Evolutionary conservation across 1,140 invertebrate species (phyloP).

Genomic region (Adoxophyes honmai): DNA sequence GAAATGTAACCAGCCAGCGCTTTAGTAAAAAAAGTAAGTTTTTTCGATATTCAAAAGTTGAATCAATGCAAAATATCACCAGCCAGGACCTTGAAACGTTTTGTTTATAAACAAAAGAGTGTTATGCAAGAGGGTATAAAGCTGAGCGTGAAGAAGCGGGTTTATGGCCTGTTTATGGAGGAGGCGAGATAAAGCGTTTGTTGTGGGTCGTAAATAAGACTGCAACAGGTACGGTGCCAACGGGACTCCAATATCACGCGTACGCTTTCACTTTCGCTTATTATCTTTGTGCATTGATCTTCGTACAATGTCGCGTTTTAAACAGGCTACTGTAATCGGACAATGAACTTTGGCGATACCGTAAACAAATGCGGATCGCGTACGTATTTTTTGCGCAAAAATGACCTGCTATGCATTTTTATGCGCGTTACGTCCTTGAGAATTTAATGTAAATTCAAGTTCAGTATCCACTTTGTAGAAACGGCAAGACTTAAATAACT

Average conservation of each 20-base stretch:
- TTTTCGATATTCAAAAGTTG: not conserved
- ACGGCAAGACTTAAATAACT: too few relatives aligned
- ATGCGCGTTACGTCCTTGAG: too few relatives aligned
- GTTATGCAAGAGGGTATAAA: slow-evolving; percentile 66
- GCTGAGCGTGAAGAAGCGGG: slow-evolving; percentile 57
- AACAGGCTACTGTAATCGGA: slow-evolving; percentile 10
- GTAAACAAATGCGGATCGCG: not conserved
- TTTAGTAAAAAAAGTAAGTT: too few relatives aligned
- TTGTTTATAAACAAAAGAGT: slow-evolving; percentile 26
- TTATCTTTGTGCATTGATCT: slow-evolving; percentile 55
- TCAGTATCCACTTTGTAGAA: too few relatives aligned
- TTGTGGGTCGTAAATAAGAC: slow-evolving; percentile 75
- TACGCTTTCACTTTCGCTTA: slow-evolving; percentile 59
- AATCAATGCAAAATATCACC: slow-evolving; percentile 8
- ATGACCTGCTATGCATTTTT: too few relatives aligned
- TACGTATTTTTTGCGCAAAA: too few relatives aligned
- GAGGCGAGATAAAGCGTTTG: slow-evolving; percentile 71
- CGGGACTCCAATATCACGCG: slow-evolving; percentile 64
- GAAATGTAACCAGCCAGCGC: not conserved
- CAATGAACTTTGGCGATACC: not conserved
- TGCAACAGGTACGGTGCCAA: slow-evolving; percentile 72
- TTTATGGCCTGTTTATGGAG: slow-evolving; percentile 70
- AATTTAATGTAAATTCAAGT: too few relatives aligned
- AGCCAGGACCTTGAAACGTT: slow-evolving; percentile 13
- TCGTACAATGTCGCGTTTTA: slow-evolving; percentile 18